phyloP scores from a whole-genome alignment of 2,797 vertebrate genomes.

The Sebastes flavidus region DNA sequence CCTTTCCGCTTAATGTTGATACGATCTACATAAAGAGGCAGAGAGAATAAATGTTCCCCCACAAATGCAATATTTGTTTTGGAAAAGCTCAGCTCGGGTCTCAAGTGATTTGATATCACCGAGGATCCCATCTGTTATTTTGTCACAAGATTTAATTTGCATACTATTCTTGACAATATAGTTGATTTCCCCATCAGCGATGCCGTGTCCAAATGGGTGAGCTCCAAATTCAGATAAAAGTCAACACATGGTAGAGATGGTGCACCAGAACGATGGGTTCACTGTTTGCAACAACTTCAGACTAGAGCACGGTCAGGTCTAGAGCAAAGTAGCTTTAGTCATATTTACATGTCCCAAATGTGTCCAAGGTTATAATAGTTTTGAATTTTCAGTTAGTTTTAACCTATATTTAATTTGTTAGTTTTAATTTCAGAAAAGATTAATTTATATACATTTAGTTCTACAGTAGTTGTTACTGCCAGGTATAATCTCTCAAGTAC shows the following conservation, averaged over 20 bases:
- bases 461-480: too few species aligned
- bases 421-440: too few species aligned
- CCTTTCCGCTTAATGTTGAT: slow-evolving; percentile 92
- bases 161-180: not conserved
- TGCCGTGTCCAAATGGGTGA: too few species aligned
- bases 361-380: not conserved
- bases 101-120: not conserved
- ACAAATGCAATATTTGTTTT: slow-evolving; percentile 1
- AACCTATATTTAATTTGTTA: too few species aligned
- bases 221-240: slow-evolving; percentile 3
- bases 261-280: not conserved
- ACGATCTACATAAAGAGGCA: slow-evolving; percentile 78
- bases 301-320: not conserved
- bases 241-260: not conserved
- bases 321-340: not conserved
- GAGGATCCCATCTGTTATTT: slow-evolving; percentile 24
- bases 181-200: not conserved
- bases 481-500: too few species aligned
- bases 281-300: not conserved
- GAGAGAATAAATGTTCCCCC: not conserved
- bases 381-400: too few species aligned
- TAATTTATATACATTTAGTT: too few species aligned
- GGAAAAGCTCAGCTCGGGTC: slow-evolving; percentile 1
- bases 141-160: slow-evolving; percentile 24
- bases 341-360: not conserved